Evolutionary conservation across 2,888 invertebrate species (phyloP), one percentile per base, ranked within the genome.

Genomic region (Crematogaster levior): DNA sequence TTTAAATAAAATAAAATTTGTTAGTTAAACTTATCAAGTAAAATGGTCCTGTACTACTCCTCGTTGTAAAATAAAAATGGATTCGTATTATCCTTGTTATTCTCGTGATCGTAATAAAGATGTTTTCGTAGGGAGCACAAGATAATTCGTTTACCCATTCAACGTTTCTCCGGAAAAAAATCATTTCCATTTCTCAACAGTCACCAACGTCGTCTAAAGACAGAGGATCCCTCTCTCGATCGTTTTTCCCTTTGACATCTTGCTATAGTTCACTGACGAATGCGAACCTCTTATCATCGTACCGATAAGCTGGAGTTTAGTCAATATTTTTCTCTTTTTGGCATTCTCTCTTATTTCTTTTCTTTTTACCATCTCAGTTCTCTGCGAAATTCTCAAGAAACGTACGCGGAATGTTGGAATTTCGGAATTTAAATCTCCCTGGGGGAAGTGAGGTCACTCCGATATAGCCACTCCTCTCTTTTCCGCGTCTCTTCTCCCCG

Each of bases 371-470:
- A 24, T 60, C 58, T 68, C 43, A 10, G 43, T 53, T 85, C 87
- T 75, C 81, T 18, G 40, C 27, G 88, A 81, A 61, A 75, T 74
- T 66, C 48, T 37, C 12, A 1, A 24, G 61, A 82, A 84, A 84
- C 87, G 89, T 86, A 86, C 85, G 84, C 34, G 72, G 72, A 70
- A 87, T 81, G 89, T 91, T 89, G 84, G 77, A 90, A 90, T 90
- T 89, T 86, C 70, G 81, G 84, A 91, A 93, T 93, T 92, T 92
- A 92, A 93, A 92, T 91, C 90, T 92, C 92, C 92, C 93, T 68
- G 70, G 91, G 88, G 85, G 75, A 72, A 60, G 46, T 48, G 56
- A 72, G 75, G 51, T 53, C 72, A 53, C 30, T 70, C 24, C 68
- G 85, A 88, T 84, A 86, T 61, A 56, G 81, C 68, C 56, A 82